Base-by-base conservation (phyloP, 2,797 vertebrate genomes). In the Poeciliopsis presidionis region DNA sequence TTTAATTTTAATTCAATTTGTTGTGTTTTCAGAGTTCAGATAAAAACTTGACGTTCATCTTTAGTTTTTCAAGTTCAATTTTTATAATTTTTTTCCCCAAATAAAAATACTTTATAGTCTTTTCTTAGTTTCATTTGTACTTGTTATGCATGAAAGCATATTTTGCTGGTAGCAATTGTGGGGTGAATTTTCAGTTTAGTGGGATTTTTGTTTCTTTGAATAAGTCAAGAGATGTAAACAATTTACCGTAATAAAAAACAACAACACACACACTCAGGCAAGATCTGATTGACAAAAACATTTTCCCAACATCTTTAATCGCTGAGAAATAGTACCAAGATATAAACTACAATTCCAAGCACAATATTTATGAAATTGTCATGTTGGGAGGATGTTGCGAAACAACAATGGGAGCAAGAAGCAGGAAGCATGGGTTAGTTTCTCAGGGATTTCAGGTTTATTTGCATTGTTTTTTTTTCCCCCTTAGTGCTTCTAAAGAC, bases 401-500 rank as follows among this genome's bases (percentile, higher is more conserved):
- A 89, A 85, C 81, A 91, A 87, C 85, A 87, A 87, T 86, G 79
- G 91, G 69, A 86, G 90, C 81, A 79, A 89, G 55, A 92, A 93
- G 93, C 86, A 91, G 88, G 90, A 88, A 93, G 95, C 88, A 90
- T 14, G 92, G 87, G 87, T 90, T 87, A 96, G 92, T 95, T 96
- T 83, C 94, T 96, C 81, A 93, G 94, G 94, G 94, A 86, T 93
- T 96, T 97, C 90, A 81, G 81, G 93, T 96, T 95, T 95, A 95
- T 95, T 96, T 92, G 80, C 51, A 83, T 89, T 72, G 55, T 92
- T 93, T 84, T 92, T 93, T 84, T 88, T 87, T 81, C 89, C 93
- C 93, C 87, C 84, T 95, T 91, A 95, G 96, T 95, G 95, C 92
- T 95, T 94, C 90, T 93, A 95, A 94, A 96, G 94, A 97, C 94